Conservation (phyloP, 1,140 invertebrate species). For the Ptiloglossa arizonensis region DNA sequence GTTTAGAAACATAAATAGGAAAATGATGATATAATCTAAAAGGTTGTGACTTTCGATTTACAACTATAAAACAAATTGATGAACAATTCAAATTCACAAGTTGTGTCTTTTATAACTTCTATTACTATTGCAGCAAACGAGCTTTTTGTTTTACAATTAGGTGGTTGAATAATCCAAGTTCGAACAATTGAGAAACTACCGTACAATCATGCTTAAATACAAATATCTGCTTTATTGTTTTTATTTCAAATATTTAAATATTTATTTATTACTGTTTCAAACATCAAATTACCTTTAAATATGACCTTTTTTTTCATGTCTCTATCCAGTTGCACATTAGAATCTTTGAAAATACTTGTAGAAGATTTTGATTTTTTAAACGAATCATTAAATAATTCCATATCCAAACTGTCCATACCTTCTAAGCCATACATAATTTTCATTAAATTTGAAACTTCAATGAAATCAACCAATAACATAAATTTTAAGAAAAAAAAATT, state of each 20-base stretch:
- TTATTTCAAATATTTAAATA: constrained; percentile 8
- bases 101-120: too few species aligned
- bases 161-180: too few species aligned
- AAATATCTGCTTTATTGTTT: constrained; percentile 6
- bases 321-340: constrained; percentile 2
- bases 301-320: constrained; percentile 64
- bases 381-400: constrained; percentile 28
- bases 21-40: too few species aligned
- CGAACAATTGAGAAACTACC: too few species aligned
- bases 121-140: too few species aligned
- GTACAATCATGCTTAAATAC: not conserved
- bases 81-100: too few species aligned
- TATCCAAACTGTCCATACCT: constrained; percentile 43
- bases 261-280: not conserved
- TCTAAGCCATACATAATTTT: constrained; percentile 37
- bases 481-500: constrained; percentile 1
- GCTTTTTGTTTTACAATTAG: too few species aligned
- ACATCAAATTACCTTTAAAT: constrained; percentile 63
- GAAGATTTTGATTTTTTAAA: constrained; percentile 41
- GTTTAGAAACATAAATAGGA: too few species aligned
- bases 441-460: constrained; percentile 27
- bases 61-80: too few species aligned
- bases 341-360: constrained; percentile 23
- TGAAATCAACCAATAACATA: constrained; percentile 12
- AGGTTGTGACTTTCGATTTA: too few species aligned